Evolutionary conservation across 2,888 invertebrate genomes (phyloP).

Genomic region (Drosophila flavopinicola): DNA sequence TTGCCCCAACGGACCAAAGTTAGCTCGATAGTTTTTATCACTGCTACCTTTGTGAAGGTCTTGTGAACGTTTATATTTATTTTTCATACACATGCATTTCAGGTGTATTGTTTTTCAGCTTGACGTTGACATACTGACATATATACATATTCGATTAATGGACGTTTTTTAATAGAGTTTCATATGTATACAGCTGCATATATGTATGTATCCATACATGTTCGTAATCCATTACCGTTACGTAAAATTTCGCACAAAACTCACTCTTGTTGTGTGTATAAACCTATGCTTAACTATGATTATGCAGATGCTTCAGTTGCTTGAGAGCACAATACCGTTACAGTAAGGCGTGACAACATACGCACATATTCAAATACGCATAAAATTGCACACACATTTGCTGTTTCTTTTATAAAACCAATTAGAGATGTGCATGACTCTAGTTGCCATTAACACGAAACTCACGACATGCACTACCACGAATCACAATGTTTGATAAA

Average conservation of each 20-base stretch:
- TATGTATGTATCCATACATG: background rate
- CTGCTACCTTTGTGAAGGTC: no score
- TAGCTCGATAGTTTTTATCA: no score
- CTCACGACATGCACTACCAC: no score
- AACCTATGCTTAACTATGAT: background rate
- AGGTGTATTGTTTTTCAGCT: background rate
- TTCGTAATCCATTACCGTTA: background rate
- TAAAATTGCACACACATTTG: slow-evolving; percentile 37
- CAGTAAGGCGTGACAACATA: background rate
- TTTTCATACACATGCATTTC: no score
- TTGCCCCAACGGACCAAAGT: background rate
- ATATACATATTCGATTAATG: background rate
- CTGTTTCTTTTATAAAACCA: background rate
- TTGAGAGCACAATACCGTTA: slow-evolving; percentile 1
- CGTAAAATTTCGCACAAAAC: slow-evolving; percentile 28
- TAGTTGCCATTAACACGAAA: no score
- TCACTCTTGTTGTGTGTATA: slow-evolving; percentile 33
- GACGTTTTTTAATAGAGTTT: no score
- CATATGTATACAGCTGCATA: background rate
- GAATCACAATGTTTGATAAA: no score
- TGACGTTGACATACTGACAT: background rate
- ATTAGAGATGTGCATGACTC: background rate
- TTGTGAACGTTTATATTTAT: no score
- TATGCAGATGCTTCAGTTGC: slow-evolving; percentile 4
- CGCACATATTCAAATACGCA: no score